These are phyloP conservation scores for Rhinogobio ventralis DNA, from an alignment of 2,797 vertebrate species.

Conservation along the genomic window DNA sequence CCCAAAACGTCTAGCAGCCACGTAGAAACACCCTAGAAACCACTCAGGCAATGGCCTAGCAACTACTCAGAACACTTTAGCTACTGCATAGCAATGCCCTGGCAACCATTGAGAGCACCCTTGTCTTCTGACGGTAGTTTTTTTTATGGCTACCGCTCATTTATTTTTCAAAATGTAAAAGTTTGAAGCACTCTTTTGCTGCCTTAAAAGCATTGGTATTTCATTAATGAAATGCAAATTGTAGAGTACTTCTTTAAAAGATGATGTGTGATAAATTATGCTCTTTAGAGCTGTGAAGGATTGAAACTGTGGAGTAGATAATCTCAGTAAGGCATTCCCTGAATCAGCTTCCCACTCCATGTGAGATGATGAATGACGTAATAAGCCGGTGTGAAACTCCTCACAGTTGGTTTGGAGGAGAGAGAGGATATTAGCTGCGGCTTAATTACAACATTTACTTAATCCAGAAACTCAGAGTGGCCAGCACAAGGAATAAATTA, in stretches of 20 bases:
- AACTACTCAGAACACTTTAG: neutral
- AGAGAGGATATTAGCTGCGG: slow-evolving; percentile 35
- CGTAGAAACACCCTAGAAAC: neutral
- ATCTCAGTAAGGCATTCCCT: slow-evolving; percentile 41
- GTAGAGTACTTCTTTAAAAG: neutral
- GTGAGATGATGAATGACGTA: slow-evolving; percentile 49
- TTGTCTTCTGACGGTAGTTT: neutral
- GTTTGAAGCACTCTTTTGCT: neutral
- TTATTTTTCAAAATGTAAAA: neutral
- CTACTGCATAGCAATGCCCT: neutral
- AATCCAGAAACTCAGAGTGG: slow-evolving; percentile 11
- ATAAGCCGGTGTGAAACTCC: slow-evolving; percentile 34
- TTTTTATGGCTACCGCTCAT: neutral
- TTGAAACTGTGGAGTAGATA: slow-evolving; percentile 35
- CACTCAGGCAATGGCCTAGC: neutral
- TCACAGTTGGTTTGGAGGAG: slow-evolving; percentile 41
- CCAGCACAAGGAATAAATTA: slow-evolving; percentile 12
- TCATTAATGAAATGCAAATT: slow-evolving; percentile 3
- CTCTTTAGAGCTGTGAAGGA: slow-evolving; percentile 23
- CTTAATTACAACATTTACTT: slow-evolving; percentile 45
- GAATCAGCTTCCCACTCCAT: slow-evolving; percentile 28
- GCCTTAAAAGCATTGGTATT: neutral
- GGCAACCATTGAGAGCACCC: neutral
- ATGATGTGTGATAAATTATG: slow-evolving; percentile 10
- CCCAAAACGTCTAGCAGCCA: neutral